Evolutionary conservation across 2,888 invertebrate genomes (phyloP), one percentile per base, ranked within the genome.

Genomic region (Acanthoscelides obtectus): DNA sequence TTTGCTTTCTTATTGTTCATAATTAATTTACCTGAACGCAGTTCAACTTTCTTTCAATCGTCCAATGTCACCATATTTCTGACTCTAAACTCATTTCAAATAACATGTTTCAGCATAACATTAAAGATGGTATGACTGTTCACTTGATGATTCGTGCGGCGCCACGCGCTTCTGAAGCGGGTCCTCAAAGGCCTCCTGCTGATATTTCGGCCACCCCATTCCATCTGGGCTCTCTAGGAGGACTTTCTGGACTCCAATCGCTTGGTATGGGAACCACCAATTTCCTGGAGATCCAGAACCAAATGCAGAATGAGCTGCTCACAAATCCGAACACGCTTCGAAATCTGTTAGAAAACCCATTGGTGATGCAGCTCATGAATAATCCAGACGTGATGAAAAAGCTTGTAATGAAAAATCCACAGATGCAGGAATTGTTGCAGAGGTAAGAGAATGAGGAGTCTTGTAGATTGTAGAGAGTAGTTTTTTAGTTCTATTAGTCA

Each of bases 301-400:
- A 94, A 71, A 95, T 97, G 95, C 97, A 97, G 85, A 91, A 92
- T 81, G 96, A 97, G 87, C 85, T 97, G 71, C 86, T 96, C 80
- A 90, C 92, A 68, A 98, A 98, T 86, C 96, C 97, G 0, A 97
- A 98, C 76, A 91, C 95, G 89, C 86, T 98, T 83, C 89, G 96
- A 70, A 94, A 96, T 83, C 91, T 99, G 74, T 89, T 99, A 86
- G 97, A 99, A 84, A 98, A 97, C 86, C 98, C 98, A 0, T 86
- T 99, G 77, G 95, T 98, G 75, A 97, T 97, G 85, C 93, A 94
- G 84, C 90, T 99, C 88, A 95, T 98, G 94, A 95, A 93, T 80
- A 96, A 98, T 86, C 98, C 99, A 0, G 98, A 98, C 76, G 93
- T 96, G 75, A 95, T 99, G 92, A 90, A 98, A 76, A 90, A 93